These are phyloP conservation scores for Polyergus mexicanus DNA, from an alignment of 1,140 invertebrate genomes.

Conservation along the genomic window DNA sequence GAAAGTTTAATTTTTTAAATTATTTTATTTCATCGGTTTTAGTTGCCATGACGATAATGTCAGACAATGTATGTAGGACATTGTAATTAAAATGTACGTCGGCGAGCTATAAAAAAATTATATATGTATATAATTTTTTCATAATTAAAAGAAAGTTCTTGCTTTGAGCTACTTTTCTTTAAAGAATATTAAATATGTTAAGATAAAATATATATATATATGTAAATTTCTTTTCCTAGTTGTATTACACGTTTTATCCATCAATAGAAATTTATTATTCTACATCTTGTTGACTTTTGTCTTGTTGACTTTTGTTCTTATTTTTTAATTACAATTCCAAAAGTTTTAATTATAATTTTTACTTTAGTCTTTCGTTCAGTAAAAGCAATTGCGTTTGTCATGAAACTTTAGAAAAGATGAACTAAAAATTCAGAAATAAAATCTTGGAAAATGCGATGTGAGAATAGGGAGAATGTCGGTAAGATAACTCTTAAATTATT, in stretches of 20 bases:
- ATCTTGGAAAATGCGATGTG: neutral
- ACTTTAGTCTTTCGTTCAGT: neutral
- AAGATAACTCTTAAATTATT: conserved; percentile 21
- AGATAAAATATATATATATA: conserved; percentile 1
- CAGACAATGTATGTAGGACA: neutral
- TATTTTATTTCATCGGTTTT: neutral
- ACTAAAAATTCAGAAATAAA: conserved; percentile 6
- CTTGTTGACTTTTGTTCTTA: neutral
- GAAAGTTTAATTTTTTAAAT: conserved; percentile 30
- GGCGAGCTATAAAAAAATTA: neutral
- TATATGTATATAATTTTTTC: neutral
- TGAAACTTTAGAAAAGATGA: neutral
- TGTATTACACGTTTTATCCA: neutral
- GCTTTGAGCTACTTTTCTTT: neutral
- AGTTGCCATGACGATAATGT: neutral
- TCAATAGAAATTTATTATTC: conserved; percentile 16
- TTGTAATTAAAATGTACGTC: neutral
- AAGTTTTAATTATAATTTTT: conserved; percentile 28
- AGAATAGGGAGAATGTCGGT: neutral
- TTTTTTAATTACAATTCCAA: conserved; percentile 10
- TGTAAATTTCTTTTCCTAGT: neutral
- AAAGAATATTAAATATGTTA: neutral
- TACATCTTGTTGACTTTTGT: neutral
- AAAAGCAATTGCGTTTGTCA: neutral
- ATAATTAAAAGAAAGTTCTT: neutral